Evolutionary conservation across 1,140 invertebrate genomes (phyloP).

Genomic region (Solenopsis invicta): DNA sequence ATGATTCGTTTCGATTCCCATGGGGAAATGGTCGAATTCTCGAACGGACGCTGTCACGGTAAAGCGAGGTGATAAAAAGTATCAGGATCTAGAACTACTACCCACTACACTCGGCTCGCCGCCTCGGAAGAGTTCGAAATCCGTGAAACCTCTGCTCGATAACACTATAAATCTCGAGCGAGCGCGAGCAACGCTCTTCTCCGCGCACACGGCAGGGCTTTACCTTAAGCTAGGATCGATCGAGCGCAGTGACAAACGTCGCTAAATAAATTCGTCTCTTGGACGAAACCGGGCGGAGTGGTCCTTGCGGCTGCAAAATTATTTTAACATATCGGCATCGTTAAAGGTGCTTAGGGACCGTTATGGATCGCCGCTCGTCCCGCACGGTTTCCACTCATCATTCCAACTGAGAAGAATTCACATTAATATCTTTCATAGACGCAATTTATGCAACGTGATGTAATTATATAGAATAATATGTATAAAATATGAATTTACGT

Average conservation of each 20-base stretch:
- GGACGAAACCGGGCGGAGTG: not conserved
- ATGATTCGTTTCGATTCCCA: conserved; percentile 57
- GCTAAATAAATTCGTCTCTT: conserved; percentile 72
- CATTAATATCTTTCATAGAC: not conserved
- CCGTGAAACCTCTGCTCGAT: conserved; percentile 74
- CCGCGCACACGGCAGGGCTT: conserved; percentile 45
- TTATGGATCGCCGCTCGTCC: not conserved
- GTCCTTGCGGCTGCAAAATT: conserved; percentile 50
- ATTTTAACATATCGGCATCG: conserved; percentile 55
- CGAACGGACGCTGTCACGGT: conserved; percentile 51
- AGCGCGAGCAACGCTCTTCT: conserved; percentile 55
- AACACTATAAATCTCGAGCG: conserved; percentile 73
- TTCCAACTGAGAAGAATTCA: not conserved
- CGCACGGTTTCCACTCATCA: not conserved
- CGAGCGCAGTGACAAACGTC: conserved; percentile 73
- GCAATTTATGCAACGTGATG: not conserved
- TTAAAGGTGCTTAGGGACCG: conserved; percentile 1
- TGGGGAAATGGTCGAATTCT: conserved; percentile 65
- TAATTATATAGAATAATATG: not conserved
- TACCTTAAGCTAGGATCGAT: conserved; percentile 73
- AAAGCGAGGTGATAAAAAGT: conserved; percentile 69
- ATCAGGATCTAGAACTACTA: conserved; percentile 59
- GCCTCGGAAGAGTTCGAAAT: conserved; percentile 64
- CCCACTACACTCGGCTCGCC: conserved; percentile 12
- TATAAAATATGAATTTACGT: not conserved